phyloP scores from a whole-genome alignment of 2,113 vertebrate genomes.

The Chaenocephalus aceratus region DNA sequence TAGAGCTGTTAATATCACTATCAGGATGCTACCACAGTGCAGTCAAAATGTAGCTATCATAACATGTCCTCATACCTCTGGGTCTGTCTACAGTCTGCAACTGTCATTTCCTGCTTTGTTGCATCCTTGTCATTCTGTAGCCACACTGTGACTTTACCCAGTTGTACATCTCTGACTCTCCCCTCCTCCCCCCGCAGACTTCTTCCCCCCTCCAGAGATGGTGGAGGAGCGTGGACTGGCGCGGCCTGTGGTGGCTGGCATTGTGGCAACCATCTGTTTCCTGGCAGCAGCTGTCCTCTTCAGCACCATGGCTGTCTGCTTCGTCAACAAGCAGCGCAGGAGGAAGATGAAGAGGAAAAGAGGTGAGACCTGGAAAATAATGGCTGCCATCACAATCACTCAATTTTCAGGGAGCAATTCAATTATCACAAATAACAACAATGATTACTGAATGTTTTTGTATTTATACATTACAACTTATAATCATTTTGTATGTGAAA shows the following conservation, averaged over 20 bases:
- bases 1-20: too few species aligned
- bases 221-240: constrained; percentile 94
- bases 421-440: neutral
- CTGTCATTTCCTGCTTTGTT: neutral
- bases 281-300: constrained; percentile 96
- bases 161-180: neutral
- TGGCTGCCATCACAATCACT: neutral
- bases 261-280: constrained; percentile 99
- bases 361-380: constrained; percentile 82
- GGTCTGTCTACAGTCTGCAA: neutral
- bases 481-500: neutral
- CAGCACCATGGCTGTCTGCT: constrained; percentile 97
- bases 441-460: neutral
- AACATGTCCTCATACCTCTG: neutral
- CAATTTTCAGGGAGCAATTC: neutral
- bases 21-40: too few species aligned
- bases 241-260: constrained; percentile 95
- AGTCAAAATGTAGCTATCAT: neutral
- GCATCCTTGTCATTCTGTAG: neutral
- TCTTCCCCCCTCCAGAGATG: constrained; percentile 96
- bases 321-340: constrained; percentile 98
- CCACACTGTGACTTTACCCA: neutral
- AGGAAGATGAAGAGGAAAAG: constrained; percentile 96
- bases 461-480: neutral
- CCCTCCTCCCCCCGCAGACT: constrained; percentile 82